These are phyloP conservation scores for Eulimnadia texana DNA, from an alignment of 1,140 invertebrate genomes.

Conservation along the genomic window DNA sequence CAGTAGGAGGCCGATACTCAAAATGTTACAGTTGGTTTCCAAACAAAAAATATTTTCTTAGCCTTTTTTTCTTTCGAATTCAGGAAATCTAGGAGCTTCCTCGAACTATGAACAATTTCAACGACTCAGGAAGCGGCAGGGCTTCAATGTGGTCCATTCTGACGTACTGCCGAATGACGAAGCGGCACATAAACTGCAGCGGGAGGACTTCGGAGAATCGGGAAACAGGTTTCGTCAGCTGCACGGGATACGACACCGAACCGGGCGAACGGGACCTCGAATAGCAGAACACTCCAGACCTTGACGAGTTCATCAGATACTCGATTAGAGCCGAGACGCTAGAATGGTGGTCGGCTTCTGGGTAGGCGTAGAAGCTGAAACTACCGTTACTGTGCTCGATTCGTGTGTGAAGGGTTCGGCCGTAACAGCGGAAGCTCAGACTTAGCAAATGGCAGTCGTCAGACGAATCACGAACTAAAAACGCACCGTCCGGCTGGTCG, in stretches of 20 bases:
- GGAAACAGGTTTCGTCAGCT: conserved; percentile 59
- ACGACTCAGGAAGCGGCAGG: conserved; percentile 48
- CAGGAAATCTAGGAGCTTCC: conserved; percentile 6
- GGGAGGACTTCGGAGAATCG: conserved; percentile 55
- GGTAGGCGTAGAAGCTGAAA: conserved; percentile 49
- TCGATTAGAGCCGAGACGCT: conserved; percentile 53
- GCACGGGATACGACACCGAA: conserved; percentile 50
- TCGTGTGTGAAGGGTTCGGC: conserved; percentile 50
- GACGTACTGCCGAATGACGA: conserved; percentile 56
- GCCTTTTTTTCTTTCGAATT: too few relatives aligned
- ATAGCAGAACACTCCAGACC: conserved; percentile 55
- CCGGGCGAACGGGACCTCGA: conserved; percentile 43
- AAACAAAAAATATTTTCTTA: too few relatives aligned
- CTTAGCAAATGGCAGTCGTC: conserved; percentile 51
- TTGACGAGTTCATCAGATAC: conserved; percentile 50
- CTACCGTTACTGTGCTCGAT: conserved; percentile 50
- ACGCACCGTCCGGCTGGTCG: conserved; percentile 59
- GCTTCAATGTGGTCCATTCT: conserved; percentile 53
- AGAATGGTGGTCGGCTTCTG: conserved; percentile 45
- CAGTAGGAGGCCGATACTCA: too few relatives aligned
- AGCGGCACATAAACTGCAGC: conserved; percentile 57
- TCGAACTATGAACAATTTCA: conserved; percentile 43
- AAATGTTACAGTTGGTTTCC: too few relatives aligned
- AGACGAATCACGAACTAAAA: conserved; percentile 58
- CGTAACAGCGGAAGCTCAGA: conserved; percentile 57